Conservation (phyloP, 1,140 invertebrate species). For the Vollenhovia emeryi region DNA sequence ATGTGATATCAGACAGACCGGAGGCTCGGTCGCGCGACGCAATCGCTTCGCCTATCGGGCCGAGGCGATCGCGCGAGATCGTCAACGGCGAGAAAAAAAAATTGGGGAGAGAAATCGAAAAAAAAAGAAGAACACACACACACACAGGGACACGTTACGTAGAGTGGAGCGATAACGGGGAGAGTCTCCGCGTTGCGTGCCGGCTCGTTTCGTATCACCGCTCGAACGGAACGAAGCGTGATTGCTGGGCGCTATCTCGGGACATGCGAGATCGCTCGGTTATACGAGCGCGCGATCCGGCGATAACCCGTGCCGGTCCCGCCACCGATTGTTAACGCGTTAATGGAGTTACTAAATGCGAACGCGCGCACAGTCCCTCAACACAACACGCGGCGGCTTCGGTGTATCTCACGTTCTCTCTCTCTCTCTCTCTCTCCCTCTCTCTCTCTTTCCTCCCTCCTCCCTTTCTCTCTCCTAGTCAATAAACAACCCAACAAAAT, state of each 20-base stretch:
- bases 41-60: constrained; percentile 9
- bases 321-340: constrained; percentile 66
- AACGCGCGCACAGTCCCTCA: constrained; percentile 33
- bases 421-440: neutral
- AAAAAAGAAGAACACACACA: neutral
- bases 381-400: neutral
- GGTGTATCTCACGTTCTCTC: neutral
- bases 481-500: constrained; percentile 60
- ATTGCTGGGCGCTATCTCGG: constrained; percentile 55
- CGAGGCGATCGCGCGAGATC: neutral
- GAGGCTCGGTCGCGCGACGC: neutral
- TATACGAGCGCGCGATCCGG: constrained; percentile 23
- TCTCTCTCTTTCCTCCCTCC: neutral
- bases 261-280: constrained; percentile 52
- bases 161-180: neutral
- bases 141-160: no score
- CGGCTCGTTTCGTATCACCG: constrained; percentile 45
- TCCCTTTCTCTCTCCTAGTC: neutral
- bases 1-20: neutral
- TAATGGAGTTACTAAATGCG: constrained; percentile 67
- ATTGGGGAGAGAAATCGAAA: neutral
- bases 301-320: constrained; percentile 35
- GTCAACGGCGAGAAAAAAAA: neutral
- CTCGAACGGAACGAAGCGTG: constrained; percentile 58
- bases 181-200: constrained; percentile 39